Base-by-base conservation (phyloP, 2,797 vertebrate species). In the Apogon talboti region DNA sequence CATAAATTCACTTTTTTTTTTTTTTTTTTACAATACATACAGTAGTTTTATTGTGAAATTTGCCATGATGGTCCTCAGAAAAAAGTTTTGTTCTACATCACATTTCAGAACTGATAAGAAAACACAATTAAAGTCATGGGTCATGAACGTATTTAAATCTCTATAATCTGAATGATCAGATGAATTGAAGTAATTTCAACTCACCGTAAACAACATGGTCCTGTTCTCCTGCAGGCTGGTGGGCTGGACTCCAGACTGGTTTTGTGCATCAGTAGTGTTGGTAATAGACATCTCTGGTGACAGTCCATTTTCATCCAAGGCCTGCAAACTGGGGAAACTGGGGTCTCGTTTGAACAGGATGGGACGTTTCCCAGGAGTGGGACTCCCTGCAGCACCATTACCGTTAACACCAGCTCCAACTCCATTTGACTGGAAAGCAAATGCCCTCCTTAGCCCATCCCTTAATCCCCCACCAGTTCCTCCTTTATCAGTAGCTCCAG, bases 151-250 rank as follows among this genome's bases (percentile, higher is more conserved):
- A 9, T 35, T 35, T 9, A 9, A 35, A 35, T 8, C 7, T 35
- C 7, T 35, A 8, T 35, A 35, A 9, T 35, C 9, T 10, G 33
- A 35, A 8, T 30, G 2, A 30, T 30, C 7, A 6, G 28, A 30
- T 30, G 9, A 10, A 35, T 35, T 35, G 9, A 9, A 2, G 7
- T 8, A 35, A 35, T 35, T 8, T 35, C 33, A 24, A 28, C 6
- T 71, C 95, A 98, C 98, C 94, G 90, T 99, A 59, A 99, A 99
- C 53, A 99, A 89, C 98, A 99, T 98, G 33, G 97, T 99, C 85
- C 97, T 93, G 92, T 99, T 99, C 85, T 96, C 96, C 83, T 95
- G 95, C 16, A 98, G 95, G 74, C 96, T 97, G 63, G 96, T 97
- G 10, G 97, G 96, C 87, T 96, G 95, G 10, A 99, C 96, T 21